A percentile compares a stretch with the other conserved stretches of the same genome.
phyloP scores from a whole-genome alignment of 2,797 vertebrate species.

The Ficedula albicollis region DNA sequence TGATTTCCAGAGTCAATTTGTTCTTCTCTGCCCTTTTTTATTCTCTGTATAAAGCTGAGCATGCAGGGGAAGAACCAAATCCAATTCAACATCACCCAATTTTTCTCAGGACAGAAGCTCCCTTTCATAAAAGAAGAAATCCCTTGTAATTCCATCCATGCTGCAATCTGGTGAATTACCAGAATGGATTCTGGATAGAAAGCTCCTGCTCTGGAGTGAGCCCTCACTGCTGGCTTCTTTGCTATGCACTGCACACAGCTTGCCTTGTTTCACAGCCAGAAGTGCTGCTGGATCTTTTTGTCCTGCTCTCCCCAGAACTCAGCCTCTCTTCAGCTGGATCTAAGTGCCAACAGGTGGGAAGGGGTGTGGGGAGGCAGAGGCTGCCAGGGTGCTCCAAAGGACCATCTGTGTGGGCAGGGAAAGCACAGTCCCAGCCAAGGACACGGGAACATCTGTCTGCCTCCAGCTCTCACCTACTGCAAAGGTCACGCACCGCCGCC shows the following conservation, averaged over 20 bases:
- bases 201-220: conserved; percentile 31
- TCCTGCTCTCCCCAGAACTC: background rate
- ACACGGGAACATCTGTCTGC: conserved; percentile 21
- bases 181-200: background rate
- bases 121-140: background rate
- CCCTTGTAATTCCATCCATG: background rate
- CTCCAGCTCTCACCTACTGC: conserved; percentile 1
- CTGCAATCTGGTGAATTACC: background rate
- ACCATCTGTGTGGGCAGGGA: conserved; percentile 28
- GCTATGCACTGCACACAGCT: background rate
- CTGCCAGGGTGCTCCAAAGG: background rate
- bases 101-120: background rate
- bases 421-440: background rate
- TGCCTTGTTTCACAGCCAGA: conserved; percentile 45
- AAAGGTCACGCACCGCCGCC: background rate
- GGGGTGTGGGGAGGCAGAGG: background rate
- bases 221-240: background rate
- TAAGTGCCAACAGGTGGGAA: conserved; percentile 41
- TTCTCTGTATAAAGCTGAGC: background rate
- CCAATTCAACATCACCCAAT: background rate
- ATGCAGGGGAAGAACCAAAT: background rate
- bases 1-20: background rate
- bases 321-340: background rate
- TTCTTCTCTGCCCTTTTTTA: background rate
- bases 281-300: conserved; percentile 25